Evolutionary conservation across 1,140 invertebrate genomes (phyloP), one percentile per base, ranked within the genome.

Genomic region (Ips nitidus): DNA sequence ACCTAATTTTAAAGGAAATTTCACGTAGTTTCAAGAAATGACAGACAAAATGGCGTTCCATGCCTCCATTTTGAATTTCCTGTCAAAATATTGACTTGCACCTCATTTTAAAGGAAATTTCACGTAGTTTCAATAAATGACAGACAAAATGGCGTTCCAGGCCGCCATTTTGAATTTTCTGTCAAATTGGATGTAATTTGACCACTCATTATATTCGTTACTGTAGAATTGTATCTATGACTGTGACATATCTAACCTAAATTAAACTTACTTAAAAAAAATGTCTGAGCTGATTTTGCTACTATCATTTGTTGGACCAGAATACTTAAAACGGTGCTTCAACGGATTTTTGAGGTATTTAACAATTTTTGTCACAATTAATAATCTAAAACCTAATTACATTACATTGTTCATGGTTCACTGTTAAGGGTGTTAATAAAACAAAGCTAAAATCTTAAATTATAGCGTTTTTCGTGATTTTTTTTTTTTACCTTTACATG

Each of bases 381-480:
- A 5, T 47, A 4, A 4, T 47, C 45, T 47, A 1, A 47, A 47
- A 47, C n/a, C 4, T 55, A 55, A 55, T 55, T 22, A 6, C 8
- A 55, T 55, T 55, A 55, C 8, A 55, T 55, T 55, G 8, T 55
- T 55, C 53, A 55, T 55, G 53, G 53, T 55, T 8, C 53, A 55
- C 53, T 6, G 53, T 55, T 55, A 55, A 55, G 37, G 53, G 37
- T 55, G 52, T 55, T 55, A 55, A 55, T 55, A 37, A 37, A 6
- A 22, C 6, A 22, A 22, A 55, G 37, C 8, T 55, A 22, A 55
- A 55, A 55, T 55, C 8, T 22, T 55, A 37, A 8, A 55, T 22
- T 55, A 38, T 37, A 55, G 22, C 22, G 22, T 22, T 22, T 22
- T 22, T 22, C 22, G 22, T 22, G 22, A 22, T 22, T 22, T 22